Evolutionary conservation across 1,140 invertebrate genomes (phyloP).

Genomic region (Diabrotica undecimpunctata): DNA sequence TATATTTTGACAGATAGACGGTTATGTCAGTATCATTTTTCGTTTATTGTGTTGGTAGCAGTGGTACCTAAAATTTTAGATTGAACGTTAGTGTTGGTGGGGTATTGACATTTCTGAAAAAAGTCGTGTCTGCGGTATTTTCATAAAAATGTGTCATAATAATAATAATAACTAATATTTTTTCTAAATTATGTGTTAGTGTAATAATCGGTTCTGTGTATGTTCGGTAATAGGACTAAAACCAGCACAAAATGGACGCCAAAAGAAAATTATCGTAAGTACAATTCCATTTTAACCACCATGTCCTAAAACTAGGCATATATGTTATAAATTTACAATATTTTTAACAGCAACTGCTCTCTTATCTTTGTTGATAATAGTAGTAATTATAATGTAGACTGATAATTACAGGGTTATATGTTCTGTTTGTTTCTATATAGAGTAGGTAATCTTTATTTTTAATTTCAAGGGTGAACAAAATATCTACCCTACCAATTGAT

Average conservation of each 20-base stretch:
- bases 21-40: not conserved
- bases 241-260: constrained; percentile 34
- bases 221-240: constrained; percentile 9
- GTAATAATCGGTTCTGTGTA: constrained; percentile 7
- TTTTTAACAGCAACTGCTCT: no score
- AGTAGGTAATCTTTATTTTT: no score
- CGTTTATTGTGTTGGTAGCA: not conserved
- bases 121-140: constrained; percentile 15
- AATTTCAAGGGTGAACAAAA: not conserved
- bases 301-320: no score
- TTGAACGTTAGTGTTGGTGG: constrained; percentile 4
- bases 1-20: no score
- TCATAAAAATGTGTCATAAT: constrained; percentile 7
- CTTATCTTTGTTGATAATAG: no score
- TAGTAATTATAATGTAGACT: no score
- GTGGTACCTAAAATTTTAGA: not conserved
- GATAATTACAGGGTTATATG: no score
- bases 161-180: constrained; percentile 6
- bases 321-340: no score
- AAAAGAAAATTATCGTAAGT: constrained; percentile 40
- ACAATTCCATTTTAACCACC: not conserved
- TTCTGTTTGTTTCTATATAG: no score
- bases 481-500: not conserved
- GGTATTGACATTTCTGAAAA: constrained; percentile 10
- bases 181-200: constrained; percentile 7